Base-by-base conservation (phyloP, 2,888 invertebrate genomes). In the Lasioglossum oenotherae region DNA sequence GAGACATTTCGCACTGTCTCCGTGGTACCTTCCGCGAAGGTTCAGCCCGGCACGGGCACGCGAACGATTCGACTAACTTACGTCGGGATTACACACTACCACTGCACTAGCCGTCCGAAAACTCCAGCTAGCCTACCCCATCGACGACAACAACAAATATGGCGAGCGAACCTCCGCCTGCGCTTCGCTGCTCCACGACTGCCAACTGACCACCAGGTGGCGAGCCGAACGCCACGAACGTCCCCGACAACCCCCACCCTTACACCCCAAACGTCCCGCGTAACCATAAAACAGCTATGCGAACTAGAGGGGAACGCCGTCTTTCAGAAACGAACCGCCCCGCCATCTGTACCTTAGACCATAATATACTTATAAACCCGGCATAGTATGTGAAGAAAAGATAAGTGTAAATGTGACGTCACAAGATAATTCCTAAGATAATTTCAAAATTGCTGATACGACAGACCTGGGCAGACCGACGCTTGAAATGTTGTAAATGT, bases 141-240 rank as follows among this genome's bases (percentile, higher is more conserved):
- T 97, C 96, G 96, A 96, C 96, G 97, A 97, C 97, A 97, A 97
- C 96, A 97, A 97, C 97, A 97, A 97, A 97, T 97, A 97, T 97
- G 97, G 97, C 97, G 96, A 97, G 94, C 93, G 91, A 94, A 92
- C 84, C 81, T 87, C 87, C 89, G 88, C 80, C 87, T 86, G 88
- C 86, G 78, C 87, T 81, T 86, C 87, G 57, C 85, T 86, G 82
- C 81, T 86, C 67, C 85, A 71, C 85, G 81, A 91, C 85, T 88
- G 84, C 53, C 79, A 79, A 87, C 83, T 79, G n/a, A 19, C 60
- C 89, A 78, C 80, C 64, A 89, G 90, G 85, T 89, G 89, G 91
- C 90, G 89, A 77, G 57, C 75, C 27, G 35, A 79, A 81, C 87
- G 78, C 80, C 73, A 78, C 71, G 44, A 79, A 53, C 74, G 46